phyloP scores from a whole-genome alignment of 2,113 vertebrate species.

The Camelus bactrianus region DNA sequence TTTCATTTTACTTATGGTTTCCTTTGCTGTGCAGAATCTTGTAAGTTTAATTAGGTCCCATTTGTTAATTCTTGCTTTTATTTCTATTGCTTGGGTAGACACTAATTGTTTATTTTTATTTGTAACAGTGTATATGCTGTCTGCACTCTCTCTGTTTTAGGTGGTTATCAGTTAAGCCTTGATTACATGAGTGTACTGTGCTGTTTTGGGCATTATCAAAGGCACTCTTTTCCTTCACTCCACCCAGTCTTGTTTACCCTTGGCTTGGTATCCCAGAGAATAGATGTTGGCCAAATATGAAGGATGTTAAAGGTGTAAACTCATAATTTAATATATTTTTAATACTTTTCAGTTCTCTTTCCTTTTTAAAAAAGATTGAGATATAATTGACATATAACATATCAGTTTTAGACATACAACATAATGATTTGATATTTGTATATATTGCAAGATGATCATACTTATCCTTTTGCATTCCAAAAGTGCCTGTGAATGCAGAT shows the following conservation, averaged over 20 bases:
- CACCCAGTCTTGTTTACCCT: background rate
- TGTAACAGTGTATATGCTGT: background rate
- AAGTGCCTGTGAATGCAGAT: background rate
- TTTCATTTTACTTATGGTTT: too few species aligned
- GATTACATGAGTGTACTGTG: background rate
- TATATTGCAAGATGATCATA: background rate
- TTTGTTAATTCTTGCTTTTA: too few species aligned
- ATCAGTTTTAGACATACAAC: background rate
- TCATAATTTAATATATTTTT: conserved; percentile 7
- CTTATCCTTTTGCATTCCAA: background rate
- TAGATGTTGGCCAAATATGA: background rate
- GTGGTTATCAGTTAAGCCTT: background rate
- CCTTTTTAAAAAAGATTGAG: background rate
- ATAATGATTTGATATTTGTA: background rate
- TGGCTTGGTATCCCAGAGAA: background rate
- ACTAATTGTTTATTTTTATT: conserved; percentile 12
- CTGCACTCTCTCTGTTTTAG: background rate
- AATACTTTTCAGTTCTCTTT: background rate
- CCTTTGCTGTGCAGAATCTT: too few species aligned
- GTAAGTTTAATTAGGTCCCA: too few species aligned
- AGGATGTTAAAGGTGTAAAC: conserved; percentile 27
- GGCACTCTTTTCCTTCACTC: background rate
- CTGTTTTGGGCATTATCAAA: background rate
- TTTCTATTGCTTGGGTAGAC: too few species aligned
- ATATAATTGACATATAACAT: background rate